Evolutionary conservation across 1,140 invertebrate species (phyloP).

Genomic region (Drosophila arawakana): DNA sequence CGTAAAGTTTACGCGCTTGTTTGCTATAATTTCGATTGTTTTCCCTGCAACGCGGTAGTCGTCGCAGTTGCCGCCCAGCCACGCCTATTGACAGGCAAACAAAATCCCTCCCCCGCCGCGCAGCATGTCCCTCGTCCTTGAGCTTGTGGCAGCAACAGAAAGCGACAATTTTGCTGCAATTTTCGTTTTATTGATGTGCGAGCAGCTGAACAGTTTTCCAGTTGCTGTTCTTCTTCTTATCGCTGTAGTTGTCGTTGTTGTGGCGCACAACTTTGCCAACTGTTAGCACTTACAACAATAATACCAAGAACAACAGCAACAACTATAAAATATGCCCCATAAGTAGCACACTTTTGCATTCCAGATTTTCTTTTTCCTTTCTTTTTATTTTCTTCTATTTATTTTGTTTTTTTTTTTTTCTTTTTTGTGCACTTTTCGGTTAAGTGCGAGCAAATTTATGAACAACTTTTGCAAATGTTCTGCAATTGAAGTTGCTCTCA

Average conservation of each 20-base stretch:
- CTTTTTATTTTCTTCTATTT: too few relatives aligned
- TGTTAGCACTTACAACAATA: slow-evolving; percentile 29
- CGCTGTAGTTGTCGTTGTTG: slow-evolving; percentile 14
- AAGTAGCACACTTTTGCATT: slow-evolving; percentile 75
- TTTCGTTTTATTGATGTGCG: slow-evolving; percentile 77
- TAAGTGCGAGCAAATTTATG: slow-evolving; percentile 77
- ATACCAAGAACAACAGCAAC: slow-evolving; percentile 22
- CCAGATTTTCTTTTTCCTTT: slow-evolving; percentile 13
- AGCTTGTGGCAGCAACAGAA: slow-evolving; percentile 39
- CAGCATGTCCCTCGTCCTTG: background rate
- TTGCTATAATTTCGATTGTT: slow-evolving; percentile 83
- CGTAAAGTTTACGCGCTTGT: slow-evolving; percentile 81
- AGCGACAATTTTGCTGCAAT: slow-evolving; percentile 65
- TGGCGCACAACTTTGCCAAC: slow-evolving; percentile 54
- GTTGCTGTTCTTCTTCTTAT: background rate
- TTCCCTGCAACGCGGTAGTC: slow-evolving; percentile 56
- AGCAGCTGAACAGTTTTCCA: slow-evolving; percentile 22
- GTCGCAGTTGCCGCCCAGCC: slow-evolving; percentile 20
- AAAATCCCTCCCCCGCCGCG: slow-evolving; percentile 1
- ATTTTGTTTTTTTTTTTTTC: slow-evolving; percentile 19
- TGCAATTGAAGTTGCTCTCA: slow-evolving; percentile 60
- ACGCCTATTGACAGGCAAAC: slow-evolving; percentile 36
- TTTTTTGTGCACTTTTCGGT: slow-evolving; percentile 40
- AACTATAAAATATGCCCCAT: slow-evolving; percentile 58
- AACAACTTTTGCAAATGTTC: slow-evolving; percentile 73